Base-by-base conservation (phyloP, 2,888 invertebrate species). In the Dendrolimus houi region DNA sequence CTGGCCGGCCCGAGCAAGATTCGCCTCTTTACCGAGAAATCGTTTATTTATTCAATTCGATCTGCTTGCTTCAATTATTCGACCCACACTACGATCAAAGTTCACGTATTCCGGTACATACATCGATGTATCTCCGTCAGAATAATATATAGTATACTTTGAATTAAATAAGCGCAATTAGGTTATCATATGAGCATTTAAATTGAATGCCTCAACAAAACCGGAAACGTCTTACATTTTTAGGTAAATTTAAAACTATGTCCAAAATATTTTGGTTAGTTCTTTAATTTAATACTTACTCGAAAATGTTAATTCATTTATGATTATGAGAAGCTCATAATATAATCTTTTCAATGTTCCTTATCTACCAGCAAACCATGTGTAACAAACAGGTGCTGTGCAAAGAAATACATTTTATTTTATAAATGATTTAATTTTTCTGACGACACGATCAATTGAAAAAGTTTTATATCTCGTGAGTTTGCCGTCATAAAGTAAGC, bases 1-100 rank as follows among this genome's bases (percentile, higher is more conserved):
- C 47, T 10, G 47, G 9, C 47, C 47, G 47, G 10, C 12, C 47
- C 9, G 47, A 12, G 9, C 47, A 47, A 47, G 9, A 9, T 47
- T 47, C 47, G 47, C 47, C 47, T 47, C 9, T 47, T 68, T 77
- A 73, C 75, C 59, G 59, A 70, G 77, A 75, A 75, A 60, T 63
- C 57, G 58, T 60, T 69, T 70, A 65, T 71, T 66, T 70, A 68
- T 65, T 67, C 57, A 62, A 66, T 61, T 69, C 64, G 61, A 68
- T 67, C 64, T 65, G 64, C 62, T 68, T 65, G 63, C 60, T 54
- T 14, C 56, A 42, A 56, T 61, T 61, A 62, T 60, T 57, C 66
- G 55, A 57, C 72, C 72, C 70, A 74, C 74, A 61, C 70, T 42
- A 53, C 53, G 63, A 64, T 64, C 63, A 63, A 67, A 68, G 64